Evolutionary conservation across 2,113 vertebrate genomes (phyloP).

Genomic region (Podiceps cristatus): DNA sequence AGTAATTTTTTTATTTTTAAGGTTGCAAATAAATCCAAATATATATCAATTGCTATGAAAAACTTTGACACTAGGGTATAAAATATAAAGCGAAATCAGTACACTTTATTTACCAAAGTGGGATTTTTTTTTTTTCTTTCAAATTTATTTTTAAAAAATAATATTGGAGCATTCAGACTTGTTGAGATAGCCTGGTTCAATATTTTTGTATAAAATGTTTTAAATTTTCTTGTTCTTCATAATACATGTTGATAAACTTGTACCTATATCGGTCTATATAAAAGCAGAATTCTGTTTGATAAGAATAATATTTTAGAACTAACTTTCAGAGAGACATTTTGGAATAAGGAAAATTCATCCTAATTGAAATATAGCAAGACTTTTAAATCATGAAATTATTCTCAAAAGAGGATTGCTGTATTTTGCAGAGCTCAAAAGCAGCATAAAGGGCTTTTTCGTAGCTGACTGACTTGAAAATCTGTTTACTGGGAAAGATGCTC

Average conservation of each 20-base stretch:
- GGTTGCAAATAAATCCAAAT: background rate
- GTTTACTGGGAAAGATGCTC: background rate
- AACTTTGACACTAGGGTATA: background rate
- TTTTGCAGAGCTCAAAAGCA: background rate
- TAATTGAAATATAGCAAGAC: background rate
- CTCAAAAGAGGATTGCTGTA: background rate
- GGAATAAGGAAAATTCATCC: background rate
- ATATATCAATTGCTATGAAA: background rate
- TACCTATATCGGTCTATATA: background rate
- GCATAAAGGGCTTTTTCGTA: background rate
- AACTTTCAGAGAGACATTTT: background rate
- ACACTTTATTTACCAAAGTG: background rate
- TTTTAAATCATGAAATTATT: background rate
- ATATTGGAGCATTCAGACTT: background rate
- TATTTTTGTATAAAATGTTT: background rate
- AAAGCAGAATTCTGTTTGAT: background rate
- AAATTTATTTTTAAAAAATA: background rate
- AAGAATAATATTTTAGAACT: background rate
- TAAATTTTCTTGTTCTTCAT: background rate
- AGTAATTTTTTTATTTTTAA: background rate
- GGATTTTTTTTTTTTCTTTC: background rate
- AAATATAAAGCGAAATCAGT: background rate
- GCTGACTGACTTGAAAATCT: background rate
- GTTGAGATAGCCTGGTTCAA: background rate
- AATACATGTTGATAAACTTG: background rate